Conservation (phyloP, 2,113 vertebrate species). For the Mormoops blainvillei region DNA sequence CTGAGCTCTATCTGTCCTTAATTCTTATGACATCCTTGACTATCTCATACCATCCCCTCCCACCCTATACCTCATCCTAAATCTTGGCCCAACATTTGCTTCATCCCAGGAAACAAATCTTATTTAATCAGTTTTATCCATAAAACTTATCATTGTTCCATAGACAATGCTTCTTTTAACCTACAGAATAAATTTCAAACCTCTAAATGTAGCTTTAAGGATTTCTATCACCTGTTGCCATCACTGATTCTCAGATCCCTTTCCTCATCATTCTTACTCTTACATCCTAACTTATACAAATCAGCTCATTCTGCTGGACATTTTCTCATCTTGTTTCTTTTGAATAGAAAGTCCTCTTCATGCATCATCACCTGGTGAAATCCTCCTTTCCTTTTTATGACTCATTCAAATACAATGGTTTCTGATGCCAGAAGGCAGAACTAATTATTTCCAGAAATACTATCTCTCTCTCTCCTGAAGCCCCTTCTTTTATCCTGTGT, state of each 20-base stretch:
- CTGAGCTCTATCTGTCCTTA: neutral
- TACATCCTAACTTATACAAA: no score
- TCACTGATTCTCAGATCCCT: neutral
- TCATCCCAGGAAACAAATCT: neutral
- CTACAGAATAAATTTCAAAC: neutral
- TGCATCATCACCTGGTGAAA: neutral
- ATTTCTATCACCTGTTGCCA: rapidly evolving
- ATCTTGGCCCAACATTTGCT: neutral
- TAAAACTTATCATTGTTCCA: neutral
- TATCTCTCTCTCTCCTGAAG: neutral
- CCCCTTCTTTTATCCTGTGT: neutral
- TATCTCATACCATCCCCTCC: rapidly evolving
- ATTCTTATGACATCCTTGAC: neutral
- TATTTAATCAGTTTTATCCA: neutral
- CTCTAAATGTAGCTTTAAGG: neutral
- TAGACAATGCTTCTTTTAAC: no score
- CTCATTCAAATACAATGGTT: no score
- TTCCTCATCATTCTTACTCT: neutral
- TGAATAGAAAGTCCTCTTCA: neutral
- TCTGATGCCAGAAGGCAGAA: neutral
- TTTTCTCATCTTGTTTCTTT: neutral
- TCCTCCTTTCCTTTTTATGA: neutral
- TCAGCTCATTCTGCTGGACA: rapidly evolving
- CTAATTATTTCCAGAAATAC: neutral
- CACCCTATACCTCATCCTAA: neutral